Percentiles rank a stretch among this genome's conserved stretches.
Conservation (phyloP, 2,888 invertebrate genomes). For the Gonocerus acuteangulatus region DNA sequence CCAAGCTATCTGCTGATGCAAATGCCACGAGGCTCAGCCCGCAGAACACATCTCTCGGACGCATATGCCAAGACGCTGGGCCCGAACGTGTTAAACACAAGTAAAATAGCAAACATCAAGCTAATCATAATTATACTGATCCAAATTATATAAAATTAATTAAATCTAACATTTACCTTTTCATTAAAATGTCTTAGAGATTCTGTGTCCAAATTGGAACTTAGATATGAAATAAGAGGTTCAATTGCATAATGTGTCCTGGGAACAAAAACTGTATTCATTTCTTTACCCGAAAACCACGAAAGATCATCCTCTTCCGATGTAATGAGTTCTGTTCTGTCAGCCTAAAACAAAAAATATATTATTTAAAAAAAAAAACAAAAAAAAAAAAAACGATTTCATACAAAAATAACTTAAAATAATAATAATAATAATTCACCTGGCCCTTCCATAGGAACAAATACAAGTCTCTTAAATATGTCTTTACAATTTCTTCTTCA, state of each 20-base stretch:
- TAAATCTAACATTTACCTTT: background rate
- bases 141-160: no score
- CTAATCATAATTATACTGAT: no score
- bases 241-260: background rate
- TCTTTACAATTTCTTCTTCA: slow-evolving; percentile 12
- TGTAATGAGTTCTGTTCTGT: slow-evolving; percentile 6
- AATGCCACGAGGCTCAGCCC: no score
- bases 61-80: no score
- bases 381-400: no score
- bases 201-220: background rate
- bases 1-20: no score
- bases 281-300: background rate
- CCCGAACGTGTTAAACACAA: no score
- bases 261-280: background rate
- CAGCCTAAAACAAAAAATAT: slow-evolving; percentile 1
- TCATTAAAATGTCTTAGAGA: background rate
- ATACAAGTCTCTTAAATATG: slow-evolving; percentile 17
- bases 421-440: no score
- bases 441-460: slow-evolving; percentile 17
- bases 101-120: no score
- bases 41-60: no score
- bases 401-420: no score
- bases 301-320: background rate
- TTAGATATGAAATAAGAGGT: background rate
- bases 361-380: no score